A percentile compares a stretch with the other conserved stretches of the same genome.
Conservation (phyloP, 2,113 vertebrate species). For the Chaetops frenatus region DNA sequence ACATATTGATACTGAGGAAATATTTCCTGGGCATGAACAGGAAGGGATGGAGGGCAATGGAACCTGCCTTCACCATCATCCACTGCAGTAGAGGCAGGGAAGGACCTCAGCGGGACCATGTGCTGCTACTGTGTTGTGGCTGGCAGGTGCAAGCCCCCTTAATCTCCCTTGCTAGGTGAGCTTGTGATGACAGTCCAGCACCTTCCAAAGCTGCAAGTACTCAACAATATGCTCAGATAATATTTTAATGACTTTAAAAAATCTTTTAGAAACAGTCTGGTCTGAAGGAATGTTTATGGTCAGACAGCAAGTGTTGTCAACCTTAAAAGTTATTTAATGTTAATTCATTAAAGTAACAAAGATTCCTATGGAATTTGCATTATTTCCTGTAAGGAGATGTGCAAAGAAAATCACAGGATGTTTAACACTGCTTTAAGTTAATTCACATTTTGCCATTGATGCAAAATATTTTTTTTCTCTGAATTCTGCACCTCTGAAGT, state of each 20-base stretch:
- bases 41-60: background rate
- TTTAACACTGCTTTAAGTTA: background rate
- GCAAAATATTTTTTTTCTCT: background rate
- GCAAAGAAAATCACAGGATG: background rate
- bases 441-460: background rate
- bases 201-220: background rate
- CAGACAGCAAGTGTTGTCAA: background rate
- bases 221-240: background rate
- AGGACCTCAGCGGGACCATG: background rate
- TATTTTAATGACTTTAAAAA: conserved; percentile 1
- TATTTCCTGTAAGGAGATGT: background rate
- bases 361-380: background rate
- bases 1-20: background rate
- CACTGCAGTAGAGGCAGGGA: rapidly evolving
- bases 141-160: background rate
- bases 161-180: background rate
- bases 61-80: background rate
- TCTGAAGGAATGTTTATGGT: background rate
- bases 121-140: background rate
- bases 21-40: background rate
- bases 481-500: background rate
- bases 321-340: background rate
- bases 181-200: background rate
- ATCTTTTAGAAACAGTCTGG: background rate
- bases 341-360: background rate